phyloP scores from a whole-genome alignment of 2,797 vertebrate genomes.

The Typhlichthys subterraneus region DNA sequence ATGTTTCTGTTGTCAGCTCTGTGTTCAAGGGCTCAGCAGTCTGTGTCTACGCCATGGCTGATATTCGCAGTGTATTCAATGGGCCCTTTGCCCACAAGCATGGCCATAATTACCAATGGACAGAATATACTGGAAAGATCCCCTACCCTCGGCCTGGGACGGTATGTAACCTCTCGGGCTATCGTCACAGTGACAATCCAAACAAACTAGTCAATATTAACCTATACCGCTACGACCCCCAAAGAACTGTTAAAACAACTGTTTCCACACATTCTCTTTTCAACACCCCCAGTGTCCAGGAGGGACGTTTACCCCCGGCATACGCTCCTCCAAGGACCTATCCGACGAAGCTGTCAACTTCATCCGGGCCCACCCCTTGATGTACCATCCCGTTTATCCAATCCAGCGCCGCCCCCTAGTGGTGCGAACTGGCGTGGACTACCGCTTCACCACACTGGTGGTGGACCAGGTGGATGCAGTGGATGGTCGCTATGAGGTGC shows the following conservation, averaged over 20 bases:
- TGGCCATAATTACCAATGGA: conserved; percentile 87
- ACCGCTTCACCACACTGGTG: conserved; percentile 83
- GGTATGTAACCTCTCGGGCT: conserved; percentile 61
- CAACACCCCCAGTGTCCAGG: conserved; percentile 79
- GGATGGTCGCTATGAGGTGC: conserved; percentile 85
- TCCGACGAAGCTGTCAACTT: conserved; percentile 86
- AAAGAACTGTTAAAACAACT: not conserved
- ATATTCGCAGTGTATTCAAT: conserved; percentile 87
- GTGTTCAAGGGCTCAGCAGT: conserved; percentile 88
- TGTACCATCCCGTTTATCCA: conserved; percentile 84
- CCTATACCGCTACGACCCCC: not conserved
- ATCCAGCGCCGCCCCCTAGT: conserved; percentile 84
- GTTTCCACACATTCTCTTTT: not conserved
- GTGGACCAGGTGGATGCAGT: conserved; percentile 87
- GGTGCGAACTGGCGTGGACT: conserved; percentile 82
- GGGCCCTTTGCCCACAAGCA: conserved; percentile 88
- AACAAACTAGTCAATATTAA: not conserved
- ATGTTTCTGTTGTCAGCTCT: conserved; percentile 71
- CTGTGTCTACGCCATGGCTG: conserved; percentile 86
- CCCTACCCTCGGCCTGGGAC: conserved; percentile 87
- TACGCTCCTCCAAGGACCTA: conserved; percentile 84
- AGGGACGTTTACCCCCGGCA: conserved; percentile 83
- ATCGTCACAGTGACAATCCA: conserved; percentile 1
- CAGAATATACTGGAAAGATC: conserved; percentile 84
- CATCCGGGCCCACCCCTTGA: conserved; percentile 84